A percentile compares a stretch with the other conserved stretches of the same genome.
Conservation (phyloP, 2,797 vertebrate genomes). For the Poeciliopsis paucimaculata region DNA sequence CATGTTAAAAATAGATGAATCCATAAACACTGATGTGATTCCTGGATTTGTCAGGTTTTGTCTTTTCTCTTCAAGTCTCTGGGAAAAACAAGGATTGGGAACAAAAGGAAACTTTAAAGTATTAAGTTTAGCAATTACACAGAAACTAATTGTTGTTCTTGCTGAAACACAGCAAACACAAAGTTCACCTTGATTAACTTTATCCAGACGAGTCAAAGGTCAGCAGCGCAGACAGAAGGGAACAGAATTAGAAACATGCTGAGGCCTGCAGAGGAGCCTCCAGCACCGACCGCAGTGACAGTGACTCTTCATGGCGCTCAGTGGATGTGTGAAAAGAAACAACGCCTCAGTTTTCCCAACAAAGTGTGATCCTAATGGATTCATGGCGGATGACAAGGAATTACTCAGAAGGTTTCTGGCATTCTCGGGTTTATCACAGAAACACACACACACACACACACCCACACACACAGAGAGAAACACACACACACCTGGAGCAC, state of each 20-base stretch:
- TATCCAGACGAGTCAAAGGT: not conserved
- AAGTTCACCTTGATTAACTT: not conserved
- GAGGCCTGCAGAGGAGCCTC: slow-evolving; percentile 8
- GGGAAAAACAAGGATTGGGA: not conserved
- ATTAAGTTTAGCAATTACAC: not conserved
- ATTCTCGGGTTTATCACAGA: slow-evolving; percentile 2
- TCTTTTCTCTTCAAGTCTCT: not conserved
- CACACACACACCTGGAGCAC: not conserved
- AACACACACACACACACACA: not conserved
- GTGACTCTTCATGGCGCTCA: slow-evolving; percentile 42
- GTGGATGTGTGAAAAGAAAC: slow-evolving; percentile 36
- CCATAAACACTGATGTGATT: not conserved
- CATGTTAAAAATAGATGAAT: not conserved
- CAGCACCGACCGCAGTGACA: slow-evolving; percentile 30
- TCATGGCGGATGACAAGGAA: slow-evolving; percentile 38
- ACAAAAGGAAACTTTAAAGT: not conserved
- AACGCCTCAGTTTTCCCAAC: slow-evolving; percentile 24
- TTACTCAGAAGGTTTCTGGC: slow-evolving; percentile 30
- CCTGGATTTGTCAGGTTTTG: not conserved
- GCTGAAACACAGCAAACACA: not conserved
- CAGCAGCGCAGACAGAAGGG: not conserved
- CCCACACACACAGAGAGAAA: not conserved
- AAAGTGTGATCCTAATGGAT: slow-evolving; percentile 36
- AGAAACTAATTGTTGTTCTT: not conserved
- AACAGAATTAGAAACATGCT: slow-evolving; percentile 22